Percentiles rank a stretch among this genome's conserved stretches.
phyloP scores from a whole-genome alignment of 2,888 invertebrate species.

The Orthosia cruda region DNA sequence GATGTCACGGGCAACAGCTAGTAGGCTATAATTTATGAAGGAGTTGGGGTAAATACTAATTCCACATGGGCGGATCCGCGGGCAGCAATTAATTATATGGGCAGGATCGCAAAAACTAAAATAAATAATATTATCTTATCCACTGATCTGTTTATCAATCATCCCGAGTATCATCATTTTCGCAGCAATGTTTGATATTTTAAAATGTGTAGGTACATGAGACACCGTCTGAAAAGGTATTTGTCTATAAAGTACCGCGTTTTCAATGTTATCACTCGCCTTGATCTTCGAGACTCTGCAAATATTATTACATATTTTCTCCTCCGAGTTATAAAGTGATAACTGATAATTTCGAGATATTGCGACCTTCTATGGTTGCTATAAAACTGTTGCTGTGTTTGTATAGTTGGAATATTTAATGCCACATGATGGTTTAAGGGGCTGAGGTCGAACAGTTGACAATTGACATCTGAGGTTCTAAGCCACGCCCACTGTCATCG shows the following conservation, averaged over 20 bases:
- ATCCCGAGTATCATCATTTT: too few species aligned
- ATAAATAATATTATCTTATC: not conserved
- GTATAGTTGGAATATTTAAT: not conserved
- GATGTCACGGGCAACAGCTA: too few species aligned
- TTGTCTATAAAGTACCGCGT: slow-evolving; percentile 37
- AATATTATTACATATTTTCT: slow-evolving; percentile 18
- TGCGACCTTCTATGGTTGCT: not conserved
- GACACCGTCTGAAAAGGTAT: slow-evolving; percentile 4
- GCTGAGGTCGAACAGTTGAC: too few species aligned
- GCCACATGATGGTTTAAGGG: not conserved
- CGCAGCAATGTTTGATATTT: not conserved
- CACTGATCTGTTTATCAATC: not conserved
- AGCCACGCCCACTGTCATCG: too few species aligned
- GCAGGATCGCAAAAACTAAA: too few species aligned
- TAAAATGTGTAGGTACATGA: not conserved
- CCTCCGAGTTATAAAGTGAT: slow-evolving; percentile 31
- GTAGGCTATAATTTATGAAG: too few species aligned
- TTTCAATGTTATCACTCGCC: slow-evolving; percentile 34
- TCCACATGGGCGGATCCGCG: too few species aligned
- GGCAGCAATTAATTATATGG: too few species aligned
- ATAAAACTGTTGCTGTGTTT: slow-evolving; percentile 8
- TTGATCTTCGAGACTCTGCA: slow-evolving; percentile 39
- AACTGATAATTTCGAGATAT: slow-evolving; percentile 47
- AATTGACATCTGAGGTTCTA: too few species aligned
- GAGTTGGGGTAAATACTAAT: too few species aligned